Evolutionary conservation across 2,113 vertebrate species (phyloP), one percentile per base, ranked within the genome.

Genomic region (Glaucidium brasilianum): DNA sequence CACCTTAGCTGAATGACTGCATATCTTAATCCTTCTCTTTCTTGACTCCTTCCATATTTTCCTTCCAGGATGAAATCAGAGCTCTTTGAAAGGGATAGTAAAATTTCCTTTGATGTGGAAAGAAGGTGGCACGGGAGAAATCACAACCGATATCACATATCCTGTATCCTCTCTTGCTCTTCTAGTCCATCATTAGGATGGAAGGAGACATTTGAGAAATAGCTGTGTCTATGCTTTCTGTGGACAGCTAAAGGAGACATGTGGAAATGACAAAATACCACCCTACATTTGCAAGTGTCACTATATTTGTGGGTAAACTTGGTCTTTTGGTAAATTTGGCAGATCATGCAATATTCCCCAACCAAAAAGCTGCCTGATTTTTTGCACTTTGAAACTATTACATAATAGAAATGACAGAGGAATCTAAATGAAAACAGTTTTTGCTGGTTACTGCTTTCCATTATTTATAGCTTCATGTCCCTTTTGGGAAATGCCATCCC

Each of bases 401-500:
- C 39, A 62, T 95, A 94, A 95, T 26, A 75, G 43, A 84, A 94
- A 73, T 27, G 73, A 87, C 62, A 73, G 12, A 59, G 53, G 35
- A 91, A 84, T 89, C 73, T 92, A 96, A 95, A 89, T 12, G 29
- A 53, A 92, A 94, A 79, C 49, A 49, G 17, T 87, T 96, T 86
- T 91, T 72, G 76, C 77, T 72, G 56, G 83, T 82, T 94, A 91
- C 0, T 0, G 74, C 16, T 88, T 92, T 81, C 77, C 32, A 72
- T 82, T 97, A 96, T 96, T 96, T 96, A 97, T 96, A 97, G 80
- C n/a, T 87, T 91, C 58, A 45, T 85, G 73, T 92, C 62, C 91
- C 96, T 87, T 95, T 86, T 56, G 96, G 91, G 92, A 97, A 95
- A 97, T 96, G 96, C 89, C 86, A 96, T 94, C 86, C 87, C 92